phyloP scores from a whole-genome alignment of 1,140 invertebrate genomes.

The Matsumurasca onukii region DNA sequence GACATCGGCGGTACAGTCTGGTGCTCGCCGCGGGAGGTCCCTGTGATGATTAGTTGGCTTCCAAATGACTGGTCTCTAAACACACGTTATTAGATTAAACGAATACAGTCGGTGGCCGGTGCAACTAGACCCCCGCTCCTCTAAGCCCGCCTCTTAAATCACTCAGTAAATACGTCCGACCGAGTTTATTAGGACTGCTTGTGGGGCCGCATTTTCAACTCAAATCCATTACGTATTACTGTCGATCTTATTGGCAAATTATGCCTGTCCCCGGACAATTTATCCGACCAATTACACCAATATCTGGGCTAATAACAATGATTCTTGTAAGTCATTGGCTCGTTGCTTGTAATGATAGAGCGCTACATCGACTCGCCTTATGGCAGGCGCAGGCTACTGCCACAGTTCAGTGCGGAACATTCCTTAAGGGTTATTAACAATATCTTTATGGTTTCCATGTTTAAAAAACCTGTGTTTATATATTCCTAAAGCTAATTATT shows the following conservation, averaged over 20 bases:
- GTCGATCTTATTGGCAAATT: slow-evolving; percentile 16
- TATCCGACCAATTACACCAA: slow-evolving; percentile 4
- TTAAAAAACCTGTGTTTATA: no score
- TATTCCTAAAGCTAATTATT: no score
- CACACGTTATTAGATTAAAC: slow-evolving; percentile 27
- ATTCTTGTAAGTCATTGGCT: background rate
- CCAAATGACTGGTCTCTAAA: slow-evolving; percentile 27
- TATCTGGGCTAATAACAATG: background rate
- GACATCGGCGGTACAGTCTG: slow-evolving; percentile 20
- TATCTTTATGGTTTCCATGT: no score
- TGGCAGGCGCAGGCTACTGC: no score
- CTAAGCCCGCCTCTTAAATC: slow-evolving; percentile 16
- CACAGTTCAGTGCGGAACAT: no score
- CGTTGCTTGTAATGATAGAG: no score
- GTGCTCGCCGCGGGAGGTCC: slow-evolving; percentile 17
- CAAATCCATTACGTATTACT: slow-evolving; percentile 9
- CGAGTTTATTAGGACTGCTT: slow-evolving; percentile 23
- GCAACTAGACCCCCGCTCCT: slow-evolving; percentile 7
- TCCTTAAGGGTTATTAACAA: no score
- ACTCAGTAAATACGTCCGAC: slow-evolving; percentile 5
- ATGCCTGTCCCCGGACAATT: slow-evolving; percentile 1
- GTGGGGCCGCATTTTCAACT: background rate
- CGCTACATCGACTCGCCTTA: no score
- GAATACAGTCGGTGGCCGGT: slow-evolving; percentile 19
- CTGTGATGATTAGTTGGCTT: slow-evolving; percentile 21